Percentiles rank a stretch among this genome's conserved stretches.
phyloP scores from a whole-genome alignment of 1,140 invertebrate species.

The Camponotus floridanus region DNA sequence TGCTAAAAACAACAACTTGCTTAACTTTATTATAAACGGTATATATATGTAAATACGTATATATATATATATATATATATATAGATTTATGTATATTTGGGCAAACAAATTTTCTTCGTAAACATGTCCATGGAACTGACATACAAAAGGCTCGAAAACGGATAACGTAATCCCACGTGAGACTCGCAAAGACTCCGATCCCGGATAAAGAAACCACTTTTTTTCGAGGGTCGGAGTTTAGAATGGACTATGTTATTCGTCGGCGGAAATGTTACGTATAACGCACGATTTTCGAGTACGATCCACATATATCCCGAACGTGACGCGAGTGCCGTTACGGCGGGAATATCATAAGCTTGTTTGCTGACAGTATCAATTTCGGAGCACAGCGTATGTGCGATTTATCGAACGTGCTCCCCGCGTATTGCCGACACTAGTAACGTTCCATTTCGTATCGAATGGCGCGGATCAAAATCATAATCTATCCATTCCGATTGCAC shows the following conservation, averaged over 20 bases:
- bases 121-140: conserved; percentile 25
- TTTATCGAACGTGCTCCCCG: conserved; percentile 78
- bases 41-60: conserved; percentile 30
- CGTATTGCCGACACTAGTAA: conserved; percentile 62
- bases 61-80: conserved; percentile 18
- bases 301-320: conserved; percentile 73
- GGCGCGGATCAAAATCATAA: conserved; percentile 57
- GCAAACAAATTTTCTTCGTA: conserved; percentile 16
- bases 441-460: conserved; percentile 65
- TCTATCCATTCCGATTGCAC: conserved; percentile 54
- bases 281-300: conserved; percentile 62
- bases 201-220: neutral
- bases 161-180: conserved; percentile 29
- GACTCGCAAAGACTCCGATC: conserved; percentile 3
- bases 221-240: conserved; percentile 4
- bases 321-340: conserved; percentile 71
- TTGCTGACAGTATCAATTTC: conserved; percentile 82
- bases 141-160: conserved; percentile 46
- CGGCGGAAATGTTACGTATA: conserved; percentile 49
- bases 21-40: conserved; percentile 37
- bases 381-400: conserved; percentile 77
- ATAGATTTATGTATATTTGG: conserved; percentile 3
- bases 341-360: conserved; percentile 75
- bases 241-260: conserved; percentile 53
- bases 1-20: conserved; percentile 43